phyloP scores from a whole-genome alignment of 2,888 invertebrate species.

The Mechanitis mazaeus region DNA sequence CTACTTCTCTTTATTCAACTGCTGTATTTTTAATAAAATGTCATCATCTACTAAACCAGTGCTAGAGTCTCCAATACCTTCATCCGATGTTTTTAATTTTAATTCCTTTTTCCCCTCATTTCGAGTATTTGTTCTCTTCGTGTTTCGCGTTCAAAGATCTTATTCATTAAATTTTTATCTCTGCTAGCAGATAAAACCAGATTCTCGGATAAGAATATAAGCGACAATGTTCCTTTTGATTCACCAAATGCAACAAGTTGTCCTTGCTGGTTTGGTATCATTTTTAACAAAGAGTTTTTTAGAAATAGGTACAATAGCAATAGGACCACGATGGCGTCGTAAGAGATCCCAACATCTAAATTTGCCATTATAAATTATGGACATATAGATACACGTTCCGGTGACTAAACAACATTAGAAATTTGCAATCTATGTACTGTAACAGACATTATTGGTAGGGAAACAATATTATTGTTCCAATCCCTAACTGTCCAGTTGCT shows the following conservation, averaged over 20 bases:
- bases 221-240: conserved; percentile 79
- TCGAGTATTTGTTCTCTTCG: conserved; percentile 92
- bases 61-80: conserved; percentile 37
- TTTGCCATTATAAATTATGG: conserved; percentile 75
- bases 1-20: conserved; percentile 61
- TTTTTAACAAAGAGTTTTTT: conserved; percentile 69
- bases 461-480: conserved; percentile 80
- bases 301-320: conserved; percentile 78
- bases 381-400: conserved; percentile 58
- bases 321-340: conserved; percentile 81
- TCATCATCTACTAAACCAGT: conserved; percentile 36
- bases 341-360: conserved; percentile 88
- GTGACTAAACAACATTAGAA: conserved; percentile 49
- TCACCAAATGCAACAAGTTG: conserved; percentile 79
- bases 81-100: conserved; percentile 64
- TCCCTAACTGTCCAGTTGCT: conserved; percentile 80
- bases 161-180: conserved; percentile 79
- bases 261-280: conserved; percentile 80
- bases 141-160: conserved; percentile 90
- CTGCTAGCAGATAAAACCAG: conserved; percentile 79
- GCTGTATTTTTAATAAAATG: conserved; percentile 43
- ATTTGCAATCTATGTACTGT: conserved; percentile 40
- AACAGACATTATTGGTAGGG: conserved; percentile 49
- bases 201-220: conserved; percentile 80
- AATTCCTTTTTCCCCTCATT: conserved; percentile 86